phyloP scores from a whole-genome alignment of 2,797 vertebrate species.

The Paratrypauchen microcephalus region DNA sequence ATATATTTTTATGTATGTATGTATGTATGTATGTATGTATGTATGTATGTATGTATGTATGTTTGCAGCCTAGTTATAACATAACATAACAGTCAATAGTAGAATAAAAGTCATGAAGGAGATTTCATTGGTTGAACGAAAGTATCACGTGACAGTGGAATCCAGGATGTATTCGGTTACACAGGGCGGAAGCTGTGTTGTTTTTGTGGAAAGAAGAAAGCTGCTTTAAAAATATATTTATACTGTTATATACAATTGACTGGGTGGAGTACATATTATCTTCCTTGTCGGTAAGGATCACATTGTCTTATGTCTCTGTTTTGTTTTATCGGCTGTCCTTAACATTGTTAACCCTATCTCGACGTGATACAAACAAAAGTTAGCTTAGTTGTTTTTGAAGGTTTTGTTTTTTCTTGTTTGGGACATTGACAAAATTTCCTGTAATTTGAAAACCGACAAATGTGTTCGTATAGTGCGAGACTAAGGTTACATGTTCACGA shows the following conservation, averaged over 20 bases:
- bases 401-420: slow-evolving; percentile 24
- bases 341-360: slow-evolving; percentile 7
- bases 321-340: slow-evolving; percentile 15
- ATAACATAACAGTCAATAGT: too few relatives aligned
- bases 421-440: neutral
- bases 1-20: too few relatives aligned
- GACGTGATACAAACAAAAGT: slow-evolving; percentile 27
- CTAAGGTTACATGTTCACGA: neutral
- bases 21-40: too few relatives aligned
- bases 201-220: slow-evolving; percentile 34
- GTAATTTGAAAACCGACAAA: neutral
- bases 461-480: neutral
- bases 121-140: slow-evolving; percentile 25
- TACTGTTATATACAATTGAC: neutral
- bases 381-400: slow-evolving; percentile 47
- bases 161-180: slow-evolving; percentile 80
- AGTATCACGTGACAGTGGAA: slow-evolving; percentile 66
- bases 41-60: too few relatives aligned
- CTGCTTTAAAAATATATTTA: neutral
- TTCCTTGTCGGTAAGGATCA: slow-evolving; percentile 35
- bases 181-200: slow-evolving; percentile 84
- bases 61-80: too few relatives aligned
- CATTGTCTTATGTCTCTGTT: neutral
- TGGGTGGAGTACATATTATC: neutral
- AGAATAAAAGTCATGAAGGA: too few relatives aligned